phyloP scores from a whole-genome alignment of 1,140 invertebrate species.

The Drosophila jambulina region DNA sequence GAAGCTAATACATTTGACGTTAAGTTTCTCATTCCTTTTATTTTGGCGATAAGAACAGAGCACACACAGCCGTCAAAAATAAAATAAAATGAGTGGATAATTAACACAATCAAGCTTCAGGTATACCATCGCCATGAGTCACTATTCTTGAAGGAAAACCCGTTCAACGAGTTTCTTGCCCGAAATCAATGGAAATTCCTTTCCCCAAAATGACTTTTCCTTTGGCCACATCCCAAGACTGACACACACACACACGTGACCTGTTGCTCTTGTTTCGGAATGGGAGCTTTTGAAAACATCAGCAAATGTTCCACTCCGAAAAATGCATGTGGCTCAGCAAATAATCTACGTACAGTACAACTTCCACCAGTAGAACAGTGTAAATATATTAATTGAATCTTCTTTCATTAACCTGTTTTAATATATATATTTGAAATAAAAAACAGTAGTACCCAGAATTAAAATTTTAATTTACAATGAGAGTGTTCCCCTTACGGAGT shows the following conservation, averaged over 20 bases:
- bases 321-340: conserved; percentile 35
- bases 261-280: conserved; percentile 29
- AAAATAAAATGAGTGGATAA: conserved; percentile 26
- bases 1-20: conserved; percentile 11
- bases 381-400: not conserved
- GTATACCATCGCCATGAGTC: conserved; percentile 36
- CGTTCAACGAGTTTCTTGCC: conserved; percentile 40
- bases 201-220: conserved; percentile 29
- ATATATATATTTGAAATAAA: not conserved
- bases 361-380: not conserved
- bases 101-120: conserved; percentile 37
- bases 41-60: conserved; percentile 19
- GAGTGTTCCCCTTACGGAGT: not conserved
- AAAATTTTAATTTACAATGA: not conserved
- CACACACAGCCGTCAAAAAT: conserved; percentile 14
- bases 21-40: conserved; percentile 7
- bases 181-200: conserved; percentile 28
- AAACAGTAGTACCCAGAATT: not conserved
- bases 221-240: conserved; percentile 5
- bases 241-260: conserved; percentile 3
- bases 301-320: conserved; percentile 17
- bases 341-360: conserved; percentile 13
- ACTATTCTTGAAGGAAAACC: conserved; percentile 39
- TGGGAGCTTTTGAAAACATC: conserved; percentile 23
- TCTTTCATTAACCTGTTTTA: too few species aligned